Conservation (phyloP, 2,797 vertebrate genomes). For the Corythornis leucogaster region DNA sequence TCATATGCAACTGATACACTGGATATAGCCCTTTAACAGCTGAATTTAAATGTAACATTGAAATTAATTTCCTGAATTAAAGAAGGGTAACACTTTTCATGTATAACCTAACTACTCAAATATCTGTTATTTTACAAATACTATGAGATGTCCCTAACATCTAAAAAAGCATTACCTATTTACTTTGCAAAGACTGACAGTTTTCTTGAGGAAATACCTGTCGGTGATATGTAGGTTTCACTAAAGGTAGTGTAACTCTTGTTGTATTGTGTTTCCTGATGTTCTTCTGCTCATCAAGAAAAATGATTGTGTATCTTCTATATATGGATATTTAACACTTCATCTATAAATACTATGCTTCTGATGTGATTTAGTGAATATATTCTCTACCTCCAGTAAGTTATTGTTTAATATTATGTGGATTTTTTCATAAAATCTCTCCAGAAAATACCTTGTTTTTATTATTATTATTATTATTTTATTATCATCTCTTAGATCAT, state of each 20-base stretch:
- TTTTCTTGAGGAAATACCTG: not conserved
- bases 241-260: not conserved
- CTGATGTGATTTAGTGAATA: not conserved
- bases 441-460: not conserved
- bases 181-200: not conserved
- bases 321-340: not conserved
- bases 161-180: not conserved
- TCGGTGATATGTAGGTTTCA: not conserved
- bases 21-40: not conserved
- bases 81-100: not conserved
- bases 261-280: constrained; percentile 16
- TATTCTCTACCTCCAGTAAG: not conserved
- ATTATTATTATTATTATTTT: too few relatives aligned
- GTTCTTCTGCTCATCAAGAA: constrained; percentile 38
- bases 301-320: constrained; percentile 39
- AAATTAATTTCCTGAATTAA: not conserved
- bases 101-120: not conserved
- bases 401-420: not conserved
- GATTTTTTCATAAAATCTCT: not conserved
- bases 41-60: not conserved
- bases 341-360: constrained; percentile 27
- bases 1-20: not conserved
- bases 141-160: not conserved
- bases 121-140: not conserved
- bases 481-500: not conserved